Base-by-base conservation (phyloP, 2,888 invertebrate species). In the Hesperia comma region DNA sequence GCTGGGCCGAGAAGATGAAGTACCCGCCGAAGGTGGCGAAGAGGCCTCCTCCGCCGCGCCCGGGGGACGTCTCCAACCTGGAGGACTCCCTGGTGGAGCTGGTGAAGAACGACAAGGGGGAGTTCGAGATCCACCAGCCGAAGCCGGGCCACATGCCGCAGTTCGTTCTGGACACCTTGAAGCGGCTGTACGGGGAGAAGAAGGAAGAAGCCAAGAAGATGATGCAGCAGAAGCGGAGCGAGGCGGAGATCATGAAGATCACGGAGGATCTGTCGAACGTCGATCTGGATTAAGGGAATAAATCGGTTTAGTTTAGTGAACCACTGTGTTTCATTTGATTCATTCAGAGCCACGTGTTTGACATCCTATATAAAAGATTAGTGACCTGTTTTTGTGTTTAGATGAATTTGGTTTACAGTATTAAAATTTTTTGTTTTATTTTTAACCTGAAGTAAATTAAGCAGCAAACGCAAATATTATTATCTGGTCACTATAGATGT, bases 1-100 rank as follows among this genome's bases (percentile, higher is more conserved):
- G 82, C 53, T 95, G 95, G 95, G 94, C 94, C 0, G 88, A 94
- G 68, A 93, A 92, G 71, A 92, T 94, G 89, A 90, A 85, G 68
- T 74, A 78, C 2, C 87, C 88, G 0, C 76, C 75, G 2, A 81
- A 82, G 33, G 64, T 70, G 0, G 37, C 71, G 1, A 74, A 74
- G 6, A 70, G 67, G 2, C 74, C 78, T 6, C 64, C 51, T 2
- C 70, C 57, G 0, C 68, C 68, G 0, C 62, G 67, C 14, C 85
- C 83, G 0, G 86, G 85, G 0, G 88, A 89, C 40, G 82, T 86
- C 0, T 86, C 86, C 0, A 90, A 89, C 70, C 68, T 90, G 8
- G 90, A 92, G 69, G 92, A 92, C 17, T 88, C 88, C 0, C 72
- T 91, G 74, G 92, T 91, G 1, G 91, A 90, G 69, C 74, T 88